phyloP scores from a whole-genome alignment of 2,797 vertebrate species.

The Danio tinwini region DNA sequence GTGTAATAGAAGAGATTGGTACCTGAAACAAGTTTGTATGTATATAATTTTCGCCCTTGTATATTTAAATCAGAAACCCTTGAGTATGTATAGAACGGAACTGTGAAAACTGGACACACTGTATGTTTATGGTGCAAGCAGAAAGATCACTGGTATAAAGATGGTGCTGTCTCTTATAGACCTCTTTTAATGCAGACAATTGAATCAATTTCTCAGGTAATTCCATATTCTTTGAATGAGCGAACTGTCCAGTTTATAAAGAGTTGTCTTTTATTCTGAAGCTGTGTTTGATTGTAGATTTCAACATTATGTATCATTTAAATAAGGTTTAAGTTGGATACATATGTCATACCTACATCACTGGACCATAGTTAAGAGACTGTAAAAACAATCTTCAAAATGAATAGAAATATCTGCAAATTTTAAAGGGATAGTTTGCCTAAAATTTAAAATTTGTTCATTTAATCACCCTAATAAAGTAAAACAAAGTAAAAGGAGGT shows the following conservation, averaged over 20 bases:
- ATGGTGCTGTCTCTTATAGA: slow-evolving; percentile 63
- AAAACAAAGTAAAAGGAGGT: too few species aligned
- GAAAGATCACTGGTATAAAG: slow-evolving; percentile 64
- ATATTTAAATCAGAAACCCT: slow-evolving; percentile 58
- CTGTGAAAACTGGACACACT: slow-evolving; percentile 80
- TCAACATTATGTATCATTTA: slow-evolving; percentile 32
- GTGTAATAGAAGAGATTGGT: slow-evolving; percentile 61
- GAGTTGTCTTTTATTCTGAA: slow-evolving; percentile 32
- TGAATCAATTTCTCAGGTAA: slow-evolving; percentile 78
- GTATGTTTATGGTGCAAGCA: slow-evolving; percentile 67
- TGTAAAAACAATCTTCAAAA: slow-evolving; percentile 32
- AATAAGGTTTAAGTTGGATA: slow-evolving; percentile 40
- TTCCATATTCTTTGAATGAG: slow-evolving; percentile 63
- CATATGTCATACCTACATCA: slow-evolving; percentile 19
- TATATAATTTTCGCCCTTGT: slow-evolving; percentile 71
- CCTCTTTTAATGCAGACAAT: slow-evolving; percentile 63
- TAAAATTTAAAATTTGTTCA: background rate
- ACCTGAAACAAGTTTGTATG: slow-evolving; percentile 68
- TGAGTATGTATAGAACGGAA: slow-evolving; percentile 75
- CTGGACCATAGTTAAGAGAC: slow-evolving; percentile 25
- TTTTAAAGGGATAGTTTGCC: slow-evolving; percentile 4
- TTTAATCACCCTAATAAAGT: background rate
- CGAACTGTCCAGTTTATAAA: slow-evolving; percentile 65
- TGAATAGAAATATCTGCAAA: slow-evolving; percentile 1
- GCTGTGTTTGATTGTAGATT: slow-evolving; percentile 26